Base-by-base conservation (phyloP, 2,888 invertebrate genomes). In the Drosophila rubida region DNA sequence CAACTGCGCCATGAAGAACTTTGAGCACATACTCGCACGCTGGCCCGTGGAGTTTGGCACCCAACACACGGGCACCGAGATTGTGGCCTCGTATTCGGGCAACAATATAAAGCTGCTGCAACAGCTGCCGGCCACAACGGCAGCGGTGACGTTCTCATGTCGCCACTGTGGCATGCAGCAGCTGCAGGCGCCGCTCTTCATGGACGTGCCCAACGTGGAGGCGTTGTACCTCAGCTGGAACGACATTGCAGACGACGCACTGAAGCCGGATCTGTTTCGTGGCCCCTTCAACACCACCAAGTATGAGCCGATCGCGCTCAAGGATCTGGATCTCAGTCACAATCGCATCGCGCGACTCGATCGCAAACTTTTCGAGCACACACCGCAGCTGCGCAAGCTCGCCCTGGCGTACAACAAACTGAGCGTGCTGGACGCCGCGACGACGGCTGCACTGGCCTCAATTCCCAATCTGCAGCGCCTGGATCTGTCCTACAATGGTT, bases 201-300 rank as follows among this genome's bases (percentile, higher is more conserved):
- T 91, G 80, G 91, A 92, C 71, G 90, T 89, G 4, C 90, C 91
- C 4, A 91, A 91, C 58, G 89, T 92, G 57, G 66, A 86, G 60
- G 79, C 82, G n/a, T 68, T 92, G 22, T 92, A 92, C 69, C 85
- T 92, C 25, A 90, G 91, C 61, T 91, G 90, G 86, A 92, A 92
- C 62, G 84, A 89, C 16, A 74, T 92, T 0, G 71, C 73, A 3
- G 79, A 93, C n/a, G 94, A 95, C 58, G 93, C 93, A 39, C 87
- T 95, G 37, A 92, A 93, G 48, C 93, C 94, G 16, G 94, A 95
- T 77, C 93, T 95, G 61, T 95, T 95, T 90, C 94, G 94, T 83
- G 95, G 95, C 0, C 94, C 94, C 0, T 95, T 94, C 88, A 93
- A 93, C 65, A 91, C 93, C 57, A 92, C 92, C 2, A 91, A 91